A percentile compares a stretch with the other conserved stretches of the same genome.
These are phyloP conservation scores for Ammospiza nelsoni DNA, from an alignment of 2,113 vertebrate species.

Conservation along the genomic window DNA sequence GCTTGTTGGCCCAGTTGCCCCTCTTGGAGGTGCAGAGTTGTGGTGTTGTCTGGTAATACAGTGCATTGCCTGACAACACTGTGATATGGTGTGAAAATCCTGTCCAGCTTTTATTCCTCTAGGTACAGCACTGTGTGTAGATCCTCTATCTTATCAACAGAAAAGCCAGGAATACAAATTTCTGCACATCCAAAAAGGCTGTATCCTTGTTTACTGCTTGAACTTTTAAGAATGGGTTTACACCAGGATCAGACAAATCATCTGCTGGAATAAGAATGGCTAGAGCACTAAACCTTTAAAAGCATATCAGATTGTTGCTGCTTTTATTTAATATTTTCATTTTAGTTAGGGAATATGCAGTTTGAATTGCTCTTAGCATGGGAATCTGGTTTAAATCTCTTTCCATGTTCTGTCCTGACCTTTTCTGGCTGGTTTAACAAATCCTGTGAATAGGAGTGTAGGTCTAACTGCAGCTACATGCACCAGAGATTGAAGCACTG, in stretches of 20 bases:
- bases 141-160: background rate
- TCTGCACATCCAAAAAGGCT: background rate
- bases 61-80: background rate
- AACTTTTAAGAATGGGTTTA: background rate
- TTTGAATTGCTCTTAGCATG: background rate
- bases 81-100: background rate
- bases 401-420: background rate
- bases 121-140: background rate
- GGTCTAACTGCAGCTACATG: background rate
- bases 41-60: background rate
- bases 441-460: background rate
- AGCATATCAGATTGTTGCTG: background rate
- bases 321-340: slow-evolving; percentile 2
- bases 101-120: background rate
- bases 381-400: background rate
- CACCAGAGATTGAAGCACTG: background rate
- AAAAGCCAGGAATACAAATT: background rate
- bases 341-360: background rate
- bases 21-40: background rate
- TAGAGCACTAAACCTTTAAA: background rate
- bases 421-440: background rate
- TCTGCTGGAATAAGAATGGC: background rate
- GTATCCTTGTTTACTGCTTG: background rate
- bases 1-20: background rate
- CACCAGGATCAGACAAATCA: background rate